Evolutionary conservation across 2,888 invertebrate genomes (phyloP).

Genomic region (Leptinotarsa tumamoca): DNA sequence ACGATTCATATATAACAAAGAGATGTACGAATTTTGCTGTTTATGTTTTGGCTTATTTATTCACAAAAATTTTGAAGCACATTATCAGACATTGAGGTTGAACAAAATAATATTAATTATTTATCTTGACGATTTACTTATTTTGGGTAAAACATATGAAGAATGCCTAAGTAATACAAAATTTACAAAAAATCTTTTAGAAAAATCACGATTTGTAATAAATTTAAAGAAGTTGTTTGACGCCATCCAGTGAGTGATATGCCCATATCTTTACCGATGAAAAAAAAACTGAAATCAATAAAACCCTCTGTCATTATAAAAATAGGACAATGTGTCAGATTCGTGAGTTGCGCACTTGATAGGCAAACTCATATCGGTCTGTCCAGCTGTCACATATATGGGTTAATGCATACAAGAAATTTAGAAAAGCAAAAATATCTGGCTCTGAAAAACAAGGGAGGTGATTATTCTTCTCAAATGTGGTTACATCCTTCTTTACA

Average conservation of each 20-base stretch:
- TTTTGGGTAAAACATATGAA: too few species aligned
- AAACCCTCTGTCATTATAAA: neutral
- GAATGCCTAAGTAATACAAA: too few species aligned
- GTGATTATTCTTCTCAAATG: neutral
- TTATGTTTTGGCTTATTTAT: too few species aligned
- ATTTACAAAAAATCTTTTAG: neutral
- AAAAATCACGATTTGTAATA: constrained; percentile 23
- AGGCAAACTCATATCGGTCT: constrained; percentile 8
- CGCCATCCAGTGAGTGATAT: neutral
- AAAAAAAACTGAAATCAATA: constrained; percentile 6
- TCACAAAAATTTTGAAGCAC: too few species aligned
- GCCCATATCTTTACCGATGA: neutral
- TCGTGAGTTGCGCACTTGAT: neutral
- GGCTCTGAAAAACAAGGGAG: constrained; percentile 12
- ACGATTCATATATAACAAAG: too few species aligned
- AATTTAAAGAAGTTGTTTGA: constrained; percentile 23
- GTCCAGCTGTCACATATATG: constrained; percentile 15
- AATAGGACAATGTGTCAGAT: neutral
- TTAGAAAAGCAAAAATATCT: constrained; percentile 24
- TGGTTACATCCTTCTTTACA: neutral
- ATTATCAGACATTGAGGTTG: too few species aligned
- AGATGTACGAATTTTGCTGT: too few species aligned
- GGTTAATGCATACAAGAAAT: constrained; percentile 18
- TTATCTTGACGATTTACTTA: too few species aligned
- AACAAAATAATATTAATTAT: too few species aligned